These are phyloP conservation scores for Apaloderma vittatum DNA, from an alignment of 2,113 vertebrate genomes.

Conservation along the genomic window DNA sequence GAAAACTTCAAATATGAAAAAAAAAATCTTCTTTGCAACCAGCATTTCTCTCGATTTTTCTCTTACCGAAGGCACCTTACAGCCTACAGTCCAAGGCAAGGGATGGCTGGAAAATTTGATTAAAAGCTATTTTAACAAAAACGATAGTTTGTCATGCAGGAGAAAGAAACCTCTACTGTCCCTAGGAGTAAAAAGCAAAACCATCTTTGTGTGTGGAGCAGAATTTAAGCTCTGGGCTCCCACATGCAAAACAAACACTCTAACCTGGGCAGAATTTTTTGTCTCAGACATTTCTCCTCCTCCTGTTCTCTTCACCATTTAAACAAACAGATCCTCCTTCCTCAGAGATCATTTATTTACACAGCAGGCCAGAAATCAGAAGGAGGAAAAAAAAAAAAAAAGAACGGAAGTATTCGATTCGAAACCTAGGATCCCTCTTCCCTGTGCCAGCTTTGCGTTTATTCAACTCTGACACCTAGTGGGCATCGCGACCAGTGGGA, in stretches of 20 bases:
- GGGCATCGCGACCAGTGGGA: background rate
- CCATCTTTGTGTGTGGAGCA: background rate
- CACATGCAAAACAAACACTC: background rate
- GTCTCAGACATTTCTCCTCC: background rate
- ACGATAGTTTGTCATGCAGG: background rate
- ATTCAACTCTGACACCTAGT: constrained; percentile 56
- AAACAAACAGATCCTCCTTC: background rate
- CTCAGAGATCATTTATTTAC: background rate
- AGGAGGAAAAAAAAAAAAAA: too few species aligned
- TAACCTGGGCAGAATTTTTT: background rate
- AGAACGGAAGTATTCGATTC: background rate
- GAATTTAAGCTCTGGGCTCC: background rate
- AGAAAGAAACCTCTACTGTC: background rate
- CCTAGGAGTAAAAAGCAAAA: background rate
- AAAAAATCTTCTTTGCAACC: background rate
- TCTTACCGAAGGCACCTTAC: background rate
- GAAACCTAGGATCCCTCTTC: background rate
- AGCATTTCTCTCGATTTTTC: background rate
- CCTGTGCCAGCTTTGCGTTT: background rate
- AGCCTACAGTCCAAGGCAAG: background rate
- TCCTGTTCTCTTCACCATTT: background rate
- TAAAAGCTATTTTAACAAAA: background rate
- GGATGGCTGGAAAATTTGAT: background rate
- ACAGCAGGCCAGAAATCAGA: background rate
- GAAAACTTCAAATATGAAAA: background rate